These are phyloP conservation scores for Coregonus sp. DNA, from an alignment of 2,797 vertebrate species.

Conservation along the genomic window DNA sequence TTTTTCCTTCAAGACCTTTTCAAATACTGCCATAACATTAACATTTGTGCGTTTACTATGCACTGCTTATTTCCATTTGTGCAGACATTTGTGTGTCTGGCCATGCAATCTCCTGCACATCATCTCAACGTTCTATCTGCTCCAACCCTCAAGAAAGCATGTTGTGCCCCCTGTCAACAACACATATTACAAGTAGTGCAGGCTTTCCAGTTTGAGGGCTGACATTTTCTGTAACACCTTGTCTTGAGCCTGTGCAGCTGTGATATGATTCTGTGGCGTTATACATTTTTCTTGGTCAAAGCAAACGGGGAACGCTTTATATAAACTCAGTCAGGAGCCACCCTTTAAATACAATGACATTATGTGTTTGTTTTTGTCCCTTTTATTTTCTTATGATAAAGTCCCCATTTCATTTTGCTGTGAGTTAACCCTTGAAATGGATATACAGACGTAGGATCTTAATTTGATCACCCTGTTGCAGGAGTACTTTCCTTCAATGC, in stretches of 20 bases:
- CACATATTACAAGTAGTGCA: conserved; percentile 42
- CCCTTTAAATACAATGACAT: not conserved
- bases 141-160: conserved; percentile 45
- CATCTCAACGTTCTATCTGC: conserved; percentile 57
- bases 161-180: conserved; percentile 48
- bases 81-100: conserved; percentile 21
- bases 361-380: not conserved
- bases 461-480: no score
- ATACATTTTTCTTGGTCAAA: conserved; percentile 19
- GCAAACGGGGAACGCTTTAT: conserved; percentile 9
- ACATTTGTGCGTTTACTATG: conserved; percentile 37
- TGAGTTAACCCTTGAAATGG: not conserved
- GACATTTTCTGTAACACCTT: conserved; percentile 30
- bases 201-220: conserved; percentile 37
- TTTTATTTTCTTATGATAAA: not conserved
- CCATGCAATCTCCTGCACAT: conserved; percentile 46
- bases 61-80: conserved; percentile 50
- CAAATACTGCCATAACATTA: conserved; percentile 41
- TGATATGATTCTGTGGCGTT: conserved; percentile 20
- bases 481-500: no score
- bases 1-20: conserved; percentile 43
- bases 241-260: conserved; percentile 15
- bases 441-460: no score
- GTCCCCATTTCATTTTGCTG: not conserved
- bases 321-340: not conserved